These are phyloP conservation scores for Iphiclides podalirius DNA, from an alignment of 2,888 invertebrate species.

Conservation along the genomic window DNA sequence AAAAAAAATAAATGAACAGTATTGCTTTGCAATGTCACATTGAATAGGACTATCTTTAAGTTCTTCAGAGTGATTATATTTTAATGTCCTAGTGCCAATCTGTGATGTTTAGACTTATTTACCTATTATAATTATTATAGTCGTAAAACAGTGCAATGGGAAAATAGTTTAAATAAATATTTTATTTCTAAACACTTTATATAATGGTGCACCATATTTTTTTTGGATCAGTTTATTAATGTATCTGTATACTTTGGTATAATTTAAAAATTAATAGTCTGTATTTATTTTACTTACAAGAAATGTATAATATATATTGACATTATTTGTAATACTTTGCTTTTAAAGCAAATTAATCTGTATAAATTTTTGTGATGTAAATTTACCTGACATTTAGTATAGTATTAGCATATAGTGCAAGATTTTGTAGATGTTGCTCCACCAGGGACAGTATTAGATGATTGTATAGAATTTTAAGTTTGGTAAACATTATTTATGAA, in stretches of 20 bases:
- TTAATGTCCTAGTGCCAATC: slow-evolving; percentile 44
- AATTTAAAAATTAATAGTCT: too few relatives aligned
- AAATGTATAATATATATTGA: background rate
- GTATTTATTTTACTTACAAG: background rate
- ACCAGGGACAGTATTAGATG: background rate
- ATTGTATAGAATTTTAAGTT: slow-evolving; percentile 4
- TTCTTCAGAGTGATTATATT: slow-evolving; percentile 26
- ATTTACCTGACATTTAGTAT: slow-evolving; percentile 17
- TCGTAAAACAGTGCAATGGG: slow-evolving; percentile 30
- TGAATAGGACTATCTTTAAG: slow-evolving; percentile 4
- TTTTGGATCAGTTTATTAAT: too few relatives aligned
- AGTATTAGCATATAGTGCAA: slow-evolving; percentile 6
- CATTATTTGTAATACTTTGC: background rate
- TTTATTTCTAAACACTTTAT: slow-evolving; percentile 6
- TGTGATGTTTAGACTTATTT: slow-evolving; percentile 45
- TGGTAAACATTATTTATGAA: background rate
- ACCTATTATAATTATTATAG: slow-evolving; percentile 12
- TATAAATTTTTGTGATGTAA: slow-evolving; percentile 21
- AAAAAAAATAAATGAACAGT: too few relatives aligned
- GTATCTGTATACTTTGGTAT: too few relatives aligned
- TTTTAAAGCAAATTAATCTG: slow-evolving; percentile 7
- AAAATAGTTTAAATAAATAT: slow-evolving; percentile 22
- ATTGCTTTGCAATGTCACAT: slow-evolving; percentile 5
- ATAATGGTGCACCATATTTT: too few relatives aligned
- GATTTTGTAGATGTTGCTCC: background rate